phyloP scores from a whole-genome alignment of 2,888 invertebrate species.

The Trisateles emortualis region DNA sequence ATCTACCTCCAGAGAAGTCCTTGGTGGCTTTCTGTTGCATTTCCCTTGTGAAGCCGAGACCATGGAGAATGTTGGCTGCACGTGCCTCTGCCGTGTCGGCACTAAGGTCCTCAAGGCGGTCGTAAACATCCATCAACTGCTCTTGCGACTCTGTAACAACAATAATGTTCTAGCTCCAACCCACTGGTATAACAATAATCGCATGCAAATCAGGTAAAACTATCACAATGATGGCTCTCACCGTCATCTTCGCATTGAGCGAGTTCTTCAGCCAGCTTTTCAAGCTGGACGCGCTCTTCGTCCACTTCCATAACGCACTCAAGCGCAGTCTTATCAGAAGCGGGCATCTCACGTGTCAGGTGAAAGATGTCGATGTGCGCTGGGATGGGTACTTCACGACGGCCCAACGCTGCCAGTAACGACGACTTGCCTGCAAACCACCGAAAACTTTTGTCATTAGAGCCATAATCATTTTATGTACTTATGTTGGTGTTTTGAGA shows the following conservation, averaged over 20 bases:
- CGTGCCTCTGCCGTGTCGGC: conserved; percentile 98
- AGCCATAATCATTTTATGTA: no score
- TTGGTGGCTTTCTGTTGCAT: conserved; percentile 96
- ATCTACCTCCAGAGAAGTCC: conserved; percentile 92
- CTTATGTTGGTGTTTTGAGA: no score
- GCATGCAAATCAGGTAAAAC: no score
- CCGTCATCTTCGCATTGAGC: conserved; percentile 95
- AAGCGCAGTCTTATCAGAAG: conserved; percentile 98
- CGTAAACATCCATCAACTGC: conserved; percentile 98
- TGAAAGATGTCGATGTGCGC: conserved; percentile 99
- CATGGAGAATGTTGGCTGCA: conserved; percentile 97
- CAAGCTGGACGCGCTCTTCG: conserved; percentile 95
- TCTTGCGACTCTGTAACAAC: conserved; percentile 92
- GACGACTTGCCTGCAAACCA: conserved; percentile 94
- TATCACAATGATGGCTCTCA: conserved; percentile 52
- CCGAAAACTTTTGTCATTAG: background rate
- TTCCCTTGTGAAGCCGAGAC: conserved; percentile 96
- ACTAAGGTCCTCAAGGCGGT: conserved; percentile 98
- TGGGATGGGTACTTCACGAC: conserved; percentile 98
- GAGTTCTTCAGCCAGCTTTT: conserved; percentile 96
- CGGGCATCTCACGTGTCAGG: conserved; percentile 98
- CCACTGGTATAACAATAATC: no score
- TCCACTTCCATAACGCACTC: conserved; percentile 99
- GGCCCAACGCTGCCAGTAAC: conserved; percentile 95
- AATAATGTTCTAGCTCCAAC: background rate